Base-by-base conservation (phyloP, 2,888 invertebrate genomes). In the Tipula confusa region DNA sequence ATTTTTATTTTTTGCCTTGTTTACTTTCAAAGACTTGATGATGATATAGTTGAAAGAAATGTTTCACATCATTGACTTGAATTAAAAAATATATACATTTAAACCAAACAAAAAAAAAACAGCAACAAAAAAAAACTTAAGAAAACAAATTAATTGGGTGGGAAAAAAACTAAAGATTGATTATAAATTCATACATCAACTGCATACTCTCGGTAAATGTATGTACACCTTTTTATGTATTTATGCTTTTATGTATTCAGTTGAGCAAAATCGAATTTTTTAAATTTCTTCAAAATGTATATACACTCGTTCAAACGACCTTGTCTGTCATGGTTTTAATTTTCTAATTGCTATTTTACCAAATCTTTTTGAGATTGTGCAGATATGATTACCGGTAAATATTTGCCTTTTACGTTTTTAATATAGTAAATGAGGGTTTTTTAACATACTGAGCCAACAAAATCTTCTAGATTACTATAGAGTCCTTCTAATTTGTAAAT, bases 41-140 rank as follows among this genome's bases (percentile, higher is more conserved):
- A 64, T 64, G 64, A 64, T 64, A 64, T 64, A 64, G 64, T 64
- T 64, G 64, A 64, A 64, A 64, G 64, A 64, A 64, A 64, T 64
- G 64, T 64, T 64, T 64, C 64, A 64, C 64, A 64, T 64, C 64
- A 64, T 64, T 64, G 64, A 64, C 18, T 64, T 64, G 64, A 64
- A 64, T 64, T 64, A 64, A 64, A 64, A 64, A 15, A n/a, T 38
- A 5, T 43, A 43, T 43, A 43, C 15, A 15, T 43, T 15, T 43
- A 43, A 15, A 64, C 24, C n/a, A n/a, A n/a, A n/a, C n/a, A n/a
- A n/a, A n/a, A n/a, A n/a, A 24, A 18, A 2, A 64, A 7, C 24
- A 64, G 2, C 64, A 64, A 64, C 64, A 64, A 24, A 18, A 64
- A n/a, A n/a, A 64, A 64, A 64, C 24, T 18, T 64, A 64, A 18